These are phyloP conservation scores for Mesorhabditis spiculigera DNA, from an alignment of 2,888 invertebrate species.

Conservation along the genomic window DNA sequence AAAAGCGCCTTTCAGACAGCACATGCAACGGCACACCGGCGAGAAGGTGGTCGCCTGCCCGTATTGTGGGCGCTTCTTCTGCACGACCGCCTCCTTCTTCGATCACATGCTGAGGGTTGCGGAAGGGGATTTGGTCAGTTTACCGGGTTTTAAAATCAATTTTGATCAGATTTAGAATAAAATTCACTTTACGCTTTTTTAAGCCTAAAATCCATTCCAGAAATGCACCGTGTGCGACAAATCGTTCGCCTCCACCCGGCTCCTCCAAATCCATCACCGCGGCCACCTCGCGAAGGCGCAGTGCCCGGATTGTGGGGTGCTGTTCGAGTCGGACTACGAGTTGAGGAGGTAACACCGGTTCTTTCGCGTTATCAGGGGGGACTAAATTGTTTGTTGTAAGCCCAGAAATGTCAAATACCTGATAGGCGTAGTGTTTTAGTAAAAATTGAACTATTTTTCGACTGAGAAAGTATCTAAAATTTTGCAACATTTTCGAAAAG, in stretches of 20 bases:
- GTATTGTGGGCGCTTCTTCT: not conserved
- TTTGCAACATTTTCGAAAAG: too few relatives aligned
- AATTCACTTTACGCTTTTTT: not conserved
- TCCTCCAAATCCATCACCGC: not conserved
- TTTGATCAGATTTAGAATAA: too few relatives aligned
- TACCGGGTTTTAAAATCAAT: too few relatives aligned
- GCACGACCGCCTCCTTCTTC: not conserved
- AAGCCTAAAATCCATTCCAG: not conserved
- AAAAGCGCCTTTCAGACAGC: not conserved
- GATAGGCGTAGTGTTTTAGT: not conserved
- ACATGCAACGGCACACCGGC: not conserved
- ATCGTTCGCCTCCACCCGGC: not conserved
- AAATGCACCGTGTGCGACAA: not conserved
- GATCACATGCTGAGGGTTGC: not conserved
- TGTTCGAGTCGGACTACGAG: not conserved
- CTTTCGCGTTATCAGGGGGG: too few relatives aligned
- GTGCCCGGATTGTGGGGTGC: slow-evolving; percentile 1
- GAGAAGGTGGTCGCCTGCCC: not conserved
- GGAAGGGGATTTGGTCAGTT: not conserved
- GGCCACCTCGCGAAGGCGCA: not conserved
- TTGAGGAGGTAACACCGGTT: not conserved
- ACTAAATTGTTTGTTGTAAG: too few relatives aligned
- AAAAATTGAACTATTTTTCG: not conserved
- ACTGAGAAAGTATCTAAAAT: too few relatives aligned
- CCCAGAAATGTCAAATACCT: too few relatives aligned